Evolutionary conservation across 2,888 invertebrate genomes (phyloP), one percentile per base, ranked within the genome.

Genomic region (Pristionchus fissidentatus): DNA sequence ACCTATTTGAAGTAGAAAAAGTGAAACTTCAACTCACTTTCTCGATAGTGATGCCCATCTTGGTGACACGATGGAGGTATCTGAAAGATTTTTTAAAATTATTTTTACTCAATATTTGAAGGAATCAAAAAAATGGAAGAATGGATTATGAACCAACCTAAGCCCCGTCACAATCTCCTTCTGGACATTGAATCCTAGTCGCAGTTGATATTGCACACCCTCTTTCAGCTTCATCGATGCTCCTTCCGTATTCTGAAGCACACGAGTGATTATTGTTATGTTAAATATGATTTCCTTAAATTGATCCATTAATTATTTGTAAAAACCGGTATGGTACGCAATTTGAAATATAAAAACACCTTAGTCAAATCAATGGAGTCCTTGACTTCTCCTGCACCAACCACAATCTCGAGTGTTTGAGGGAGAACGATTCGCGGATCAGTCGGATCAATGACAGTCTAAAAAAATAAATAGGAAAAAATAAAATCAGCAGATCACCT

Each of bases 151-250:
- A 55, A 38, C 7, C n/a, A n/a, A 57, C 93, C 97, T 97, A 90
- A 99, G 95, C 57, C 99, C 99, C 93, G 97, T 96, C 26, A 99
- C 98, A 91, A 99, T 99, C 94, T 99, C 99, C 83, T 98, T 95
- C 93, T 99, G 99, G 83, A 99, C 98, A 92, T 96, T 95, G 93
- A 98, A 99, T 93, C 97, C 96, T 92, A 99, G 97, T 93, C 96
- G 95, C 93, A 99, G 96, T 93, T 95, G 95, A 93, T 98, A 99
- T 86, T 96, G 95, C 87, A 96, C 96, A 26, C 98, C 98, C 93
- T 99, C 98, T 93, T 97, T 97, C 90, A 98, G 96, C 85, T 95
- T 94, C 93, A 98, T 97, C 85, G 91, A 85, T 22, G 89, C 87
- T 55, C 88, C 85, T 35, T 87, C 87, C 32, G 32, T 32, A 46